A percentile compares a stretch with the other conserved stretches of the same genome.
Conservation (phyloP, 2,113 vertebrate species). For the Orthonyx spaldingii region DNA sequence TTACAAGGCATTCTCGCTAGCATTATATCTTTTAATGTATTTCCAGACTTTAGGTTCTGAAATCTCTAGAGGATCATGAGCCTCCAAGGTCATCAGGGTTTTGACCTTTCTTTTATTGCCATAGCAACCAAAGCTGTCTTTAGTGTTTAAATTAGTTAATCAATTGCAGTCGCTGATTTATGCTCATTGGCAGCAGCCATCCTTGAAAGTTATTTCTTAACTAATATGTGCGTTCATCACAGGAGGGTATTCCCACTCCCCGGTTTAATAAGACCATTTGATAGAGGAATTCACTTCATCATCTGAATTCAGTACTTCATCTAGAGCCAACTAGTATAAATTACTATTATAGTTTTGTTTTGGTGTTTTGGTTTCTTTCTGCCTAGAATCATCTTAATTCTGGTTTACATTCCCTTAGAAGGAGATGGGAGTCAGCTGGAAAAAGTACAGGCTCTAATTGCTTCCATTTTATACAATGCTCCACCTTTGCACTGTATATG, state of each 20-base stretch:
- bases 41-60: slow-evolving; percentile 27
- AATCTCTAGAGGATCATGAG: slow-evolving; percentile 26
- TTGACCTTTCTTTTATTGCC: slow-evolving; percentile 46
- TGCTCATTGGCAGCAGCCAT: slow-evolving; percentile 45
- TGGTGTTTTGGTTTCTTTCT: not conserved
- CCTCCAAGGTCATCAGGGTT: slow-evolving; percentile 36
- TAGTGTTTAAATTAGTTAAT: slow-evolving; percentile 64
- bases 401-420: slow-evolving; percentile 4
- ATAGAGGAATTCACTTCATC: slow-evolving; percentile 27
- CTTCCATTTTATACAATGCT: not conserved
- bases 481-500: slow-evolving; percentile 24
- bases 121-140: slow-evolving; percentile 66
- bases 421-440: not conserved
- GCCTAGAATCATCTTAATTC: not conserved
- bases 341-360: not conserved
- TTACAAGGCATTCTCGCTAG: slow-evolving; percentile 1
- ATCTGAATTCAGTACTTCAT: not conserved
- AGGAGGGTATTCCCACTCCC: slow-evolving; percentile 27
- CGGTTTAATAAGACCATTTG: not conserved
- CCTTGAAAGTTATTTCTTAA: slow-evolving; percentile 53
- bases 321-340: slow-evolving; percentile 22
- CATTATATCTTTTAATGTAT: slow-evolving; percentile 41
- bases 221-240: slow-evolving; percentile 37
- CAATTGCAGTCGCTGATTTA: slow-evolving; percentile 63
- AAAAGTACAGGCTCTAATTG: slow-evolving; percentile 9